phyloP scores from a whole-genome alignment of 1,140 invertebrate genomes.

The Pteromalus puparum region DNA sequence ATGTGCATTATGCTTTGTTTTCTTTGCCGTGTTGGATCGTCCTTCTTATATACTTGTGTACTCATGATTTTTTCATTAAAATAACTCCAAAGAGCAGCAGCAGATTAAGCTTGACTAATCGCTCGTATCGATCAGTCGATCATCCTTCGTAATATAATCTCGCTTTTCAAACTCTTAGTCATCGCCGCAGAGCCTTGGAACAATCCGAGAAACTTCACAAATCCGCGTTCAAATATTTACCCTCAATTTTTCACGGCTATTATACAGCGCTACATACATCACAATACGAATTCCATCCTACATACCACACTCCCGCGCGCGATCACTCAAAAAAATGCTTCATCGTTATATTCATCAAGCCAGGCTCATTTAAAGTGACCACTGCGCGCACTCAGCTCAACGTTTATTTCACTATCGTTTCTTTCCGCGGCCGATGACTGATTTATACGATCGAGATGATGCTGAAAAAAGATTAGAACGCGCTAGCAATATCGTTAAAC shows the following conservation, averaged over 20 bases:
- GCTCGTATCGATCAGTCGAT: not conserved
- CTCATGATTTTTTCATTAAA: too few species aligned
- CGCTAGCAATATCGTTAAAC: slow-evolving; percentile 23
- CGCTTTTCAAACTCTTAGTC: not conserved
- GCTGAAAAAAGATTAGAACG: not conserved
- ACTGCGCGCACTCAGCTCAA: not conserved
- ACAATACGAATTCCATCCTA: not conserved
- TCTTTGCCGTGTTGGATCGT: too few species aligned
- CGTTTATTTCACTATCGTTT: not conserved
- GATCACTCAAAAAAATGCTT: not conserved
- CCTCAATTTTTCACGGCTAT: not conserved
- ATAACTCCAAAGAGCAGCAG: too few species aligned
- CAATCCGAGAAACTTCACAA: not conserved
- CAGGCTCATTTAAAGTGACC: slow-evolving; percentile 14
- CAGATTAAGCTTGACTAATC: not conserved
- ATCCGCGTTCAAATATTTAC: not conserved
- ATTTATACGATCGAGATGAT: slow-evolving; percentile 29
- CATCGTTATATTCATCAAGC: not conserved
- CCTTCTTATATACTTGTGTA: too few species aligned
- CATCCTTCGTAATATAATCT: not conserved
- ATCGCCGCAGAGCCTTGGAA: too few species aligned
- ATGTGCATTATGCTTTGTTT: not conserved
- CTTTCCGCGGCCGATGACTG: slow-evolving; percentile 4
- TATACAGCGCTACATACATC: too few species aligned
- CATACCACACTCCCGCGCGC: too few species aligned